Evolutionary conservation across 2,113 vertebrate genomes (phyloP), one percentile per base, ranked within the genome.

Genomic region (Podocnemis expansa): DNA sequence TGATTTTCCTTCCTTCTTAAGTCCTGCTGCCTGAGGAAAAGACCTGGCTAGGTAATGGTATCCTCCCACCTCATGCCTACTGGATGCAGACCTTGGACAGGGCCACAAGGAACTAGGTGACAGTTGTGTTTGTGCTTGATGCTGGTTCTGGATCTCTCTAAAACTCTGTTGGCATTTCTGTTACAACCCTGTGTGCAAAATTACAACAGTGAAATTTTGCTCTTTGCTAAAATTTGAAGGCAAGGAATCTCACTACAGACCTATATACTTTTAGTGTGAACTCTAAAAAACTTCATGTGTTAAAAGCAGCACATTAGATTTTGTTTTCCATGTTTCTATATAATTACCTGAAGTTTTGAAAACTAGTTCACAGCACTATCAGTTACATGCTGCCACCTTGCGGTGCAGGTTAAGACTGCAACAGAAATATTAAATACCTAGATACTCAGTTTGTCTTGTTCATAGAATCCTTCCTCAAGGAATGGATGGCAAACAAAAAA

Each of bases 301-400:
- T 82, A 76, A 58, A 89, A 76, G 10, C 0, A 21, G 51, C 25
- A 91, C 24, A 11, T 38, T 0, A 75, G 3, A 95, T 82, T 84
- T 82, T 21, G 27, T 43, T 78, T 90, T 95, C 82, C 38, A 63
- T 19, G 34, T 19, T 60, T 76, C 25, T 45, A 43, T 70, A 29
- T 73, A 12, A n/a, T 63, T 89, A n/a, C 56, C 52, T 41, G 17
- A 45, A 82, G 86, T 38, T 70, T 60, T 41, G 67, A 82, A 79
- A 0, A 31, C 4, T 29, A 45, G 52, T 0, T 27, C 78, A 13
- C 4, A 21, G 17, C 34, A 73, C 24, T 21, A 29, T 82, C 82
- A 76, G 60, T 41, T 58, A 4, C 3, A 13, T 91, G 91, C 97
- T 98, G 98, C 98, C 98, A 96, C 34, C 98, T 96, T 88, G 60